Evolutionary conservation across 2,888 invertebrate species (phyloP), one percentile per base, ranked within the genome.

Genomic region (Drosophila multiciliata): DNA sequence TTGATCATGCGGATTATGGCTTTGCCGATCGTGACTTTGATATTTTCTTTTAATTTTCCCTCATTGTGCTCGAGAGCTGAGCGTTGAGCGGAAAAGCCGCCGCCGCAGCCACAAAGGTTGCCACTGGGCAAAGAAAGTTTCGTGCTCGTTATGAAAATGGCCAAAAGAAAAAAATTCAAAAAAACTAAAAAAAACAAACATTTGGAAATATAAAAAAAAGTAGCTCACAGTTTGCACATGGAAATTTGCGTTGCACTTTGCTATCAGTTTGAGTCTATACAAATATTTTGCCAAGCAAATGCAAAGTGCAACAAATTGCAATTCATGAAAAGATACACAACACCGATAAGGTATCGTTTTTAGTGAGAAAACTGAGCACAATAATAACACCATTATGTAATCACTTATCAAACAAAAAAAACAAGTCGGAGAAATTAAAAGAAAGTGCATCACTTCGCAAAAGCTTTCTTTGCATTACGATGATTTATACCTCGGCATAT

Each of bases 21-120:
- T 66, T 71, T 75, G 73, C 65, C 73, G 86, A 80, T 87, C 86
- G 86, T 87, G 86, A 87, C 86, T 87, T 75, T 86, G 83, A 87
- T 82, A 87, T 87, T 87, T 75, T 79, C 79, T 70, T 72, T 77
- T 74, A 87, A 87, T 86, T 87, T 87, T 83, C 73, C 66, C 54
- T 45, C 62, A 83, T 85, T 85, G 83, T 85, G 65, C 52, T 40
- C 32, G 35, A 75, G 64, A 69, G 66, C 2, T 45, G 35, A 75
- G 64, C 71, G 68, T 4, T 45, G 23, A 75, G 64, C 69, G 66
- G 50, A 75, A 76, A 69, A 75, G 55, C 67, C 42, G 59, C 67
- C 48, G 59, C 59, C 50, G 29, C 60, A 15, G 33, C 23, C 58
- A 64, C 53, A 70, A 59, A 68, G 74, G 69, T 70, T 48, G 80